Evolutionary conservation across 2,888 invertebrate species (phyloP).

Genomic region (Camponotus fellah): DNA sequence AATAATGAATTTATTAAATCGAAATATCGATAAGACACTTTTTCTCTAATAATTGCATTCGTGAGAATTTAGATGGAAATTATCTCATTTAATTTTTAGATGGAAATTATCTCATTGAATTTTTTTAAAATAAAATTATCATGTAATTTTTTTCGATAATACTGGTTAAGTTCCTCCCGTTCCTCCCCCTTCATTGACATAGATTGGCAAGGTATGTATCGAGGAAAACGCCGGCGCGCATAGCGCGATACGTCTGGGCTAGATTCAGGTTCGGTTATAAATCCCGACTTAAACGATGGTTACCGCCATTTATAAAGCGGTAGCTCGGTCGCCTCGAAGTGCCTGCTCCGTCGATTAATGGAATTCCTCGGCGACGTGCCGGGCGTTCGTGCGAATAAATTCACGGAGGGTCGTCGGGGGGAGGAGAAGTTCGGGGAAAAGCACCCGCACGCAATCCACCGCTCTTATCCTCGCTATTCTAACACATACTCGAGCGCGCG

Average conservation of each 20-base stretch:
- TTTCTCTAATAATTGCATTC: neutral
- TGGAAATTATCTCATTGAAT: neutral
- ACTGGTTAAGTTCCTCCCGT: neutral
- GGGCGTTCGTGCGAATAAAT: slow-evolving; percentile 77
- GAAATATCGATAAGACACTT: neutral
- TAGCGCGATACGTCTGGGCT: slow-evolving; percentile 31
- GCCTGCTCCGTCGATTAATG: slow-evolving; percentile 75
- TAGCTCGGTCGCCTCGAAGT: slow-evolving; percentile 70
- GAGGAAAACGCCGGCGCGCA: slow-evolving; percentile 37
- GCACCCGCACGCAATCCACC: slow-evolving; percentile 39
- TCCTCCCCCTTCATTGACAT: neutral
- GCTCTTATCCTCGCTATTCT: slow-evolving; percentile 34
- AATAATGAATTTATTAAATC: neutral
- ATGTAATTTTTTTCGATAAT: neutral
- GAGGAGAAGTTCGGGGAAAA: slow-evolving; percentile 54
- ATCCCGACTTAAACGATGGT: slow-evolving; percentile 72
- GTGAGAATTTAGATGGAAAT: neutral
- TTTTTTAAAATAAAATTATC: neutral
- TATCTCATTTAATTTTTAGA: neutral
- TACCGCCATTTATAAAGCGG: slow-evolving; percentile 73
- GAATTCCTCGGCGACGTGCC: slow-evolving; percentile 72
- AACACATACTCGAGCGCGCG: neutral
- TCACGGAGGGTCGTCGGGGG: slow-evolving; percentile 64
- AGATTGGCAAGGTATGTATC: slow-evolving; percentile 6
- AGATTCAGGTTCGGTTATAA: slow-evolving; percentile 61